Evolutionary conservation across 2,113 vertebrate species (phyloP).

Genomic region (Cyanistes caeruleus): DNA sequence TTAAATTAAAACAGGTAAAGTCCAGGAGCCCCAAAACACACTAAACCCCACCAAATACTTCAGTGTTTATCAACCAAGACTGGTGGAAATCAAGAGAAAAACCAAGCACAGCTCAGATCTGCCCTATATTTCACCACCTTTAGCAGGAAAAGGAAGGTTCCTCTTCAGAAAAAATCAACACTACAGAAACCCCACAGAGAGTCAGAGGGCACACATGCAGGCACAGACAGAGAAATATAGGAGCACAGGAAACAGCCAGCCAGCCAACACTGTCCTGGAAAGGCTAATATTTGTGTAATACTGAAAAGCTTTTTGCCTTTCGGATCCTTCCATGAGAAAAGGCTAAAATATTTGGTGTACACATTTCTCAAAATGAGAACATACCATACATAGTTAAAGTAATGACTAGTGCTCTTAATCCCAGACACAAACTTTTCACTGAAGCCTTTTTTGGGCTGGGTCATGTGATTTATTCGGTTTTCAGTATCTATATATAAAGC

Average conservation of each 20-base stretch:
- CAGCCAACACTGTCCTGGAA: background rate
- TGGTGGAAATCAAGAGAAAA: background rate
- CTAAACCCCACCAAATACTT: background rate
- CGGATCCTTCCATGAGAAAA: constrained; percentile 49
- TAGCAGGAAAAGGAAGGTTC: background rate
- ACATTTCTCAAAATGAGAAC: constrained; percentile 52
- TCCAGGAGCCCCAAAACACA: background rate
- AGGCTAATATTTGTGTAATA: background rate
- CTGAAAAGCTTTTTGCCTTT: constrained; percentile 38
- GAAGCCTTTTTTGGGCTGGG: constrained; percentile 57
- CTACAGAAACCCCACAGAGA: background rate
- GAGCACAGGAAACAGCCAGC: background rate
- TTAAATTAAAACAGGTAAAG: background rate
- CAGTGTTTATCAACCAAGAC: background rate
- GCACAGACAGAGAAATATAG: background rate
- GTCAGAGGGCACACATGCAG: background rate
- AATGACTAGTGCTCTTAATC: constrained; percentile 62
- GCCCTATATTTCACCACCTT: background rate
- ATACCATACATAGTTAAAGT: constrained; percentile 70
- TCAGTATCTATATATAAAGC: constrained; percentile 68
- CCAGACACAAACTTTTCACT: constrained; percentile 66
- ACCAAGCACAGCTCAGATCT: background rate
- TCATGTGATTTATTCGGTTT: constrained; percentile 62
- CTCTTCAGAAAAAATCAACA: background rate
- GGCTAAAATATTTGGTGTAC: constrained; percentile 55